Conservation (phyloP, 2,113 vertebrate genomes). For the Microtus pennsylvanicus region DNA sequence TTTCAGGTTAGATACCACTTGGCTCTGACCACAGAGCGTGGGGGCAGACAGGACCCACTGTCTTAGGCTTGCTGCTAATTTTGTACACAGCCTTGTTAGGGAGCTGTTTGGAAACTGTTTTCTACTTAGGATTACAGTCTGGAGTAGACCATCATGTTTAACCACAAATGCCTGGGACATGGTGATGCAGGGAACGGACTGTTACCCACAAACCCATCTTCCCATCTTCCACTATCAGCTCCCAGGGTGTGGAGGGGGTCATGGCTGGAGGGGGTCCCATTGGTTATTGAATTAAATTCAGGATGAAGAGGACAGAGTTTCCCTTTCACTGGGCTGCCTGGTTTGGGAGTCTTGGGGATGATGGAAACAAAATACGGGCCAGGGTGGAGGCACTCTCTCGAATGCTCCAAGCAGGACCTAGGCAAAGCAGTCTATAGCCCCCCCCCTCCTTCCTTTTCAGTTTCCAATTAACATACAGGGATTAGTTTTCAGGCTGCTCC, state of each 20-base stretch:
- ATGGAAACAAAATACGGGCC: not conserved
- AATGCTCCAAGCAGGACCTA: not conserved
- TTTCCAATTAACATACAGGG: constrained; percentile 70
- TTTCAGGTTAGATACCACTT: accelerated
- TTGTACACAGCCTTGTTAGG: not conserved
- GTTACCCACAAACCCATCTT: not conserved
- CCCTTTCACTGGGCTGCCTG: constrained; percentile 16
- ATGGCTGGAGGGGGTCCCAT: accelerated
- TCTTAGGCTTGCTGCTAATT: not conserved
- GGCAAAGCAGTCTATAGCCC: not conserved
- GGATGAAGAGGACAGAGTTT: constrained; percentile 10
- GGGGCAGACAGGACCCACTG: not conserved
- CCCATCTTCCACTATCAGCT: not conserved
- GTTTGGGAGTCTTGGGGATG: not conserved
- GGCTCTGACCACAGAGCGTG: not conserved
- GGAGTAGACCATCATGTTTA: constrained; percentile 40
- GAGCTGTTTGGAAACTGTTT: not conserved
- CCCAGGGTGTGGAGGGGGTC: not conserved
- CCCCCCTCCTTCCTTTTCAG: not conserved
- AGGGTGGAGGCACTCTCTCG: not conserved
- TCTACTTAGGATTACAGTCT: not conserved
- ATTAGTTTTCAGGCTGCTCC: constrained; percentile 47
- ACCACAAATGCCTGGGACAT: not conserved
- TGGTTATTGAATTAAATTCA: too few species aligned
- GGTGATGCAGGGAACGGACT: too few species aligned